Percentiles rank a stretch among this genome's conserved stretches.
Evolutionary conservation across 2,797 vertebrate species (phyloP).

Genomic region (Callimico goeldii): DNA sequence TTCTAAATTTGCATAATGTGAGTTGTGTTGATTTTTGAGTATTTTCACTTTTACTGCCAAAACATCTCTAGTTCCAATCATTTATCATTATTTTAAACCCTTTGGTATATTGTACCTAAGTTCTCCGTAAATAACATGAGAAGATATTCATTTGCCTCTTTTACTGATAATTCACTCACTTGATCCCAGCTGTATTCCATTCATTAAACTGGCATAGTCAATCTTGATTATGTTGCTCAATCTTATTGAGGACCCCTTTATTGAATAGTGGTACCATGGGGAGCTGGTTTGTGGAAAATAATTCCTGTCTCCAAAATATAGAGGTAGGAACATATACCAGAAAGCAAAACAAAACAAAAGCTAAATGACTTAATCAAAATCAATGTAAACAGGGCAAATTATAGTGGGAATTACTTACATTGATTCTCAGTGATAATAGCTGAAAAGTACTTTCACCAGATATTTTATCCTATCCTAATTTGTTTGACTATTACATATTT

Average conservation of each 20-base stretch:
- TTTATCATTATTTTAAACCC: conserved; percentile 12
- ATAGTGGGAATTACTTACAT: neutral
- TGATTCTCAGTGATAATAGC: neutral
- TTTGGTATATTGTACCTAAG: neutral
- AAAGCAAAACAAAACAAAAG: neutral
- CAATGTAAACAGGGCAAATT: neutral
- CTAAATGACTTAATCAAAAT: neutral
- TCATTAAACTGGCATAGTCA: conserved; percentile 43
- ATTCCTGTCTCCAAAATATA: neutral
- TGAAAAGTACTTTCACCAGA: neutral
- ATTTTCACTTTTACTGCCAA: neutral
- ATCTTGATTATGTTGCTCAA: conserved; percentile 25
- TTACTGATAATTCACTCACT: neutral
- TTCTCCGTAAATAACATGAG: conserved; percentile 4
- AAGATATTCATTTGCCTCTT: neutral
- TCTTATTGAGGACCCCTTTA: neutral
- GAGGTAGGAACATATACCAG: neutral
- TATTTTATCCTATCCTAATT: conserved; percentile 4
- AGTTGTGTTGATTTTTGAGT: neutral
- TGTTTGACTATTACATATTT: conserved; percentile 11
- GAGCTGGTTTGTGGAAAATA: neutral
- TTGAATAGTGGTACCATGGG: neutral
- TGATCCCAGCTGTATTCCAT: neutral
- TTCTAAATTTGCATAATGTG: neutral
- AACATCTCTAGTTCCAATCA: neutral